Evolutionary conservation across 2,888 invertebrate species (phyloP), one percentile per base, ranked within the genome.

Genomic region (Trimorus sp.): DNA sequence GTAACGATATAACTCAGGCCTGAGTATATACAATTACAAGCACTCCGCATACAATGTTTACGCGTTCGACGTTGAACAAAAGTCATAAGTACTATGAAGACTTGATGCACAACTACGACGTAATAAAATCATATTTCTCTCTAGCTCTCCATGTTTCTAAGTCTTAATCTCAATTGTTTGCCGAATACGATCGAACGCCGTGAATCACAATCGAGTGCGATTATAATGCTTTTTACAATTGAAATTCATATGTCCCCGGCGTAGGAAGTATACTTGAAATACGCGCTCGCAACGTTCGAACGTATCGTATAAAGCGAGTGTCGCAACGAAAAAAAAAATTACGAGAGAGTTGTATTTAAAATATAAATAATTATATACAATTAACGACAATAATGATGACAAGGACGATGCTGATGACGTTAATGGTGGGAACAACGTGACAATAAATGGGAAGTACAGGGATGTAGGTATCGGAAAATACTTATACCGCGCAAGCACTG

Each of bases 321-420:
- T 76, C 51, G 75, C 75, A 66, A 66, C 60, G 56, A 71, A 15
- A 51, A 51, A 51, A 12, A 80, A 26, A 26, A 26, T n/a, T n/a
- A 26, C 26, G 26, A 26, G 26, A 26, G 56, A 65, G 68, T 59
- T 71, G 53, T 75, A 66, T 56, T 75, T 51, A 76, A 76, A 66
- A 80, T 65, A 80, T 80, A 80, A 80, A 80, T 80, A 80, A 80
- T 80, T 80, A 80, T 80, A 66, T 80, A 80, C 80, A 80, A 76
- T 66, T 80, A 69, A 78, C 73, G 71, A 81, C 79, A 70, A 79
- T 62, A 26, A 26, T 26, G 26, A 26, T 26, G 26, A 26, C 26
- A 56, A 75, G 56, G 58, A 80, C 53, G 66, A 81, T 79, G 71
- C 16, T 65, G 69, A 73, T 65, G 65, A 73, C 38, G 38, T 56